Evolutionary conservation across 1,140 invertebrate genomes (phyloP), one percentile per base, ranked within the genome.

Genomic region (Camponotus floridanus): DNA sequence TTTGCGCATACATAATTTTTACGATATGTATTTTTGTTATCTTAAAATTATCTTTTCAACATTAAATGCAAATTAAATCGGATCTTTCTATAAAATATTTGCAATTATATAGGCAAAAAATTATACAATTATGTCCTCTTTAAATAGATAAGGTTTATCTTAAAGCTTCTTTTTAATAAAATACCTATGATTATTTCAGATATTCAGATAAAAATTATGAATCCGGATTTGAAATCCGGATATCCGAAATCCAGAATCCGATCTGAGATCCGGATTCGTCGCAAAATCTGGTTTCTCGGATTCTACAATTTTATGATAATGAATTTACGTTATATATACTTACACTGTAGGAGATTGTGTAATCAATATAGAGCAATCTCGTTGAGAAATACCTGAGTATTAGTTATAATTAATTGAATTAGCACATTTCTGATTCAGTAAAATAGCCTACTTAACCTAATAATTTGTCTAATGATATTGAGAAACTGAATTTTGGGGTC

Each of bases 401-500:
- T 74, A 45, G 11, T 45, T 64, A 13, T 33, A 33, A 78, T 33
- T n/a, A 36, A 59, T 21, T 57, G 13, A 74, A 74, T 73, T 73
- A 57, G 18, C 31, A 36, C 18, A 57, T 39, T 74, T 71, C 31
- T 33, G n/a, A 59, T 33, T n/a, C 11, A 39, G 26, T 36, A 64
- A 64, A 33, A 36, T 73, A 65, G 18, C 15, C 9, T 8, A 71
- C 15, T 71, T 15, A 42, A 15, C 26, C 15, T 71, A 51, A 18
- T 74, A 57, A 74, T 74, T 57, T 74, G 13, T 57, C n/a, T 74
- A 11, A 36, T 15, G 59, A 36, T 39, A 18, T 5, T 26, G 71
- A 74, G 51, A 57, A 74, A 74, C n/a, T 74, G 33, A 73, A 57
- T 73, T 73, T 57, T 51, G 11, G 48, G 1, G 39, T 74, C 5